Evolutionary conservation across 2,113 vertebrate species (phyloP).

Genomic region (Lates calcarifer): DNA sequence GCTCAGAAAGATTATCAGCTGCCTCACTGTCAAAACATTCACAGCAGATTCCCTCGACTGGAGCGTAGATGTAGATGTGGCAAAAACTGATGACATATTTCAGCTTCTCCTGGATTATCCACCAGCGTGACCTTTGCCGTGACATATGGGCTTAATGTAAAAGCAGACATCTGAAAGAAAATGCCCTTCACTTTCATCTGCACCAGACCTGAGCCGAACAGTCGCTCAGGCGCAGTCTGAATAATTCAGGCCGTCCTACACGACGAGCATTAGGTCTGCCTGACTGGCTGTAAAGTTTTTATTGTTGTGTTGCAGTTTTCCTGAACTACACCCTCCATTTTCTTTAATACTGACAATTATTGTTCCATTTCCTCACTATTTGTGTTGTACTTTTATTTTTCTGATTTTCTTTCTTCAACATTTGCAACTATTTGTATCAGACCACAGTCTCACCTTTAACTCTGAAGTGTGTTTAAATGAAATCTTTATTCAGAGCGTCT

Average conservation of each 20-base stretch:
- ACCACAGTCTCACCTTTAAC: too few species aligned
- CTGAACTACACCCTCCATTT: too few species aligned
- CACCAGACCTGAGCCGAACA: neutral
- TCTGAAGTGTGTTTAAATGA: too few species aligned
- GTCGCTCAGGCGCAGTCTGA: neutral
- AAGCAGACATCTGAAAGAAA: neutral
- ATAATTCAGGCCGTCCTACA: neutral
- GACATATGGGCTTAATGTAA: slow-evolving; percentile 21
- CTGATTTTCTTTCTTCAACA: too few species aligned
- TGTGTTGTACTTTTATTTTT: too few species aligned
- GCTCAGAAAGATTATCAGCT: too few species aligned
- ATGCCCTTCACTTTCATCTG: neutral
- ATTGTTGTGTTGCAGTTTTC: too few species aligned
- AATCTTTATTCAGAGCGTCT: too few species aligned
- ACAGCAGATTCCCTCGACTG: neutral
- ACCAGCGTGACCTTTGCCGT: neutral
- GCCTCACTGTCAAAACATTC: neutral
- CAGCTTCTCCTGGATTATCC: slow-evolving; percentile 22
- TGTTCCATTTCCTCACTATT: too few species aligned
- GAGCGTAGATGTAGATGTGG: neutral
- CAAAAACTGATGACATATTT: slow-evolving; percentile 2
- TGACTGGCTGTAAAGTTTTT: too few species aligned
- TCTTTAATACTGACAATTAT: too few species aligned
- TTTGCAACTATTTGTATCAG: too few species aligned
- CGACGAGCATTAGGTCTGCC: neutral